These are phyloP conservation scores for Apamea monoglypha DNA, from an alignment of 2,888 invertebrate species.

Conservation along the genomic window DNA sequence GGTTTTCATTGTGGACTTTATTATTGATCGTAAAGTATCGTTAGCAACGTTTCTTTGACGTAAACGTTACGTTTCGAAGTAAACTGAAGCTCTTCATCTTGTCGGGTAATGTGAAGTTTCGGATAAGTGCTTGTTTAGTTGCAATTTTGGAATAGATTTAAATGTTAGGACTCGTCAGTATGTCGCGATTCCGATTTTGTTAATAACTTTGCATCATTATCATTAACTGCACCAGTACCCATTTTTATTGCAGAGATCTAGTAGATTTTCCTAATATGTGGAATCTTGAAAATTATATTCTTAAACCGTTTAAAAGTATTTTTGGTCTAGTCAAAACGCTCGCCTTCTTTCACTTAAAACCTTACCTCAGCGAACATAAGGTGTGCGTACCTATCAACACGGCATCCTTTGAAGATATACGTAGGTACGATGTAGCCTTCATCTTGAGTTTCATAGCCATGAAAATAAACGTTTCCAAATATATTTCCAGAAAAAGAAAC, in stretches of 20 bases:
- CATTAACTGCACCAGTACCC: neutral
- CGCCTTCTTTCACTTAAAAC: neutral
- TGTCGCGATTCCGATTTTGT: neutral
- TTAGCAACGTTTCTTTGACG: slow-evolving; percentile 73
- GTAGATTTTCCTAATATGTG: neutral
- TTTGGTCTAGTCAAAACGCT: neutral
- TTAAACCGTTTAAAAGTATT: neutral
- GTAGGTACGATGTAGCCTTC: slow-evolving; percentile 8
- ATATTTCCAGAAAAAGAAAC: slow-evolving; percentile 51
- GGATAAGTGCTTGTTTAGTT: slow-evolving; percentile 6
- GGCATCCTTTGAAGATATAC: neutral
- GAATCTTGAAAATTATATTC: neutral
- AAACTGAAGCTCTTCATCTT: slow-evolving; percentile 52
- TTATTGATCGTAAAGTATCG: slow-evolving; percentile 83
- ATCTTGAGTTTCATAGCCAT: slow-evolving; percentile 15
- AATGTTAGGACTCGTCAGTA: neutral
- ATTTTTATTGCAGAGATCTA: neutral
- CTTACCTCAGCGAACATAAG: neutral
- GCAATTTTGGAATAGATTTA: slow-evolving; percentile 15
- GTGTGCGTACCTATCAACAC: neutral
- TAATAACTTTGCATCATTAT: neutral
- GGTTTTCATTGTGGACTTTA: slow-evolving; percentile 81
- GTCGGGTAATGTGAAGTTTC: slow-evolving; percentile 24
- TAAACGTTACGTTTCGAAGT: slow-evolving; percentile 61
- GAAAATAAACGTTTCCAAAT: slow-evolving; percentile 48